These are phyloP conservation scores for Paraplagusia blochii DNA, from an alignment of 2,113 vertebrate genomes.

Conservation along the genomic window DNA sequence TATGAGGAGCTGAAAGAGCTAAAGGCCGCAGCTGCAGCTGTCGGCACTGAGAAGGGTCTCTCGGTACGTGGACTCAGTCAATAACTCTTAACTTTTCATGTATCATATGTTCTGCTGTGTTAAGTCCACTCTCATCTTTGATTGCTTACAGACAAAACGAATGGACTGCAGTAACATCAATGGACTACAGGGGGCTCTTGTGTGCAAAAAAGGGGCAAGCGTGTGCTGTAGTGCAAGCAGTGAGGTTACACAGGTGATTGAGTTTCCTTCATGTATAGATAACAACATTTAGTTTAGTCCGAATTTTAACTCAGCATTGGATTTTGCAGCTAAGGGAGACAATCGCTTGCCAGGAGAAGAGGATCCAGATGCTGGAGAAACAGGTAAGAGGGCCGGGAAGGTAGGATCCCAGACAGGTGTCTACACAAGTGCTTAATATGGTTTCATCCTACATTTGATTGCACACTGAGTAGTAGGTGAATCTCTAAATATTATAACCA, in stretches of 20 bases:
- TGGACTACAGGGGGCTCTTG: conserved; percentile 51
- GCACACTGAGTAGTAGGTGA: too few species aligned
- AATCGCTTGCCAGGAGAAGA: conserved; percentile 63
- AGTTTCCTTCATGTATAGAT: background rate
- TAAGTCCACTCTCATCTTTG: background rate
- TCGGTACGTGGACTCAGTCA: conserved; percentile 67
- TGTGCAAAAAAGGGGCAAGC: conserved; percentile 68
- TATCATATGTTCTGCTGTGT: background rate
- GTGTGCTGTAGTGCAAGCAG: conserved; percentile 69
- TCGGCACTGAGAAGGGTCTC: conserved; percentile 58
- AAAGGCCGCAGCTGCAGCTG: conserved; percentile 80
- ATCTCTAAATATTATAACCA: too few species aligned
- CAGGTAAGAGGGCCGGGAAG: conserved; percentile 69
- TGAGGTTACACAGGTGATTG: conserved; percentile 68
- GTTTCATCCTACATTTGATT: too few species aligned
- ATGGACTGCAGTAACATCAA: conserved; percentile 68
- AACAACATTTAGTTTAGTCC: background rate
- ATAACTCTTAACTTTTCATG: background rate
- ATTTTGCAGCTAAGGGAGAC: conserved; percentile 71
- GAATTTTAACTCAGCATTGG: conserved; percentile 9
- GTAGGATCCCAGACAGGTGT: too few species aligned
- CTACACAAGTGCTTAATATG: too few species aligned
- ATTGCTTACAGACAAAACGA: conserved; percentile 68
- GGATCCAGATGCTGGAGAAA: conserved; percentile 75
- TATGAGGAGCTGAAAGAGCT: conserved; percentile 86